Percentiles rank a stretch among this genome's conserved stretches.
phyloP scores from a whole-genome alignment of 1,140 invertebrate species.

The Diachasma alloeum region DNA sequence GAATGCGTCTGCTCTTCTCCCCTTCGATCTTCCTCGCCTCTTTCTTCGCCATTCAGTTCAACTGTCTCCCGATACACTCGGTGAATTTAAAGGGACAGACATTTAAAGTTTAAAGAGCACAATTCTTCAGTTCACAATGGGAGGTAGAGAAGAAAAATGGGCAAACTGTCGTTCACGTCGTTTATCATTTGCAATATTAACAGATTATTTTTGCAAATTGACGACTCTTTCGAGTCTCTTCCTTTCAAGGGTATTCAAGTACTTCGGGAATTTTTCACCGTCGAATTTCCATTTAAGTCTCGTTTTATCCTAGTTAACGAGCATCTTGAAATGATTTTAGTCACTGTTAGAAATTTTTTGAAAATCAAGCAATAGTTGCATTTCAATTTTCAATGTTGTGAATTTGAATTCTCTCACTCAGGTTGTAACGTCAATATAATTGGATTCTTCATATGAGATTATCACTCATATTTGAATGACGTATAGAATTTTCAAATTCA shows the following conservation, averaged over 20 bases:
- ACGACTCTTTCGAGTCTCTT: neutral
- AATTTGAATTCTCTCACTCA: too few relatives aligned
- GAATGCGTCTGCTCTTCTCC: neutral
- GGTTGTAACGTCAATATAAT: too few relatives aligned
- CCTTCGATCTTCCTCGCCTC: conserved; percentile 15
- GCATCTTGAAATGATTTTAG: too few relatives aligned
- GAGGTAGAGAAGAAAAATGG: neutral
- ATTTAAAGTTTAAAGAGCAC: conserved; percentile 39
- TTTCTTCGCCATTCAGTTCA: conserved; percentile 15
- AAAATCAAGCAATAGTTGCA: too few relatives aligned
- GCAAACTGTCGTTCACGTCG: neutral
- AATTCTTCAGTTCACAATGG: neutral
- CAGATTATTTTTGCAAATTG: neutral
- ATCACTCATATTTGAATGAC: too few relatives aligned
- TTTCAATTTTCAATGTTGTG: too few relatives aligned
- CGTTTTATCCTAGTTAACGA: too few relatives aligned
- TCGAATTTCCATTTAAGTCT: neutral
- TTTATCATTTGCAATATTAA: neutral
- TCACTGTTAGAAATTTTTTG: too few relatives aligned
- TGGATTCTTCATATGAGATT: too few relatives aligned
- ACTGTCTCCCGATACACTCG: conserved; percentile 2
- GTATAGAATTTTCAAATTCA: too few relatives aligned
- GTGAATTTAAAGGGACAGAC: conserved; percentile 18
- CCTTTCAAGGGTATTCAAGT: neutral
- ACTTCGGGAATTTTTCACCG: neutral